Evolutionary conservation across 2,888 invertebrate genomes (phyloP).

Genomic region (Pharmacophagus antenor): DNA sequence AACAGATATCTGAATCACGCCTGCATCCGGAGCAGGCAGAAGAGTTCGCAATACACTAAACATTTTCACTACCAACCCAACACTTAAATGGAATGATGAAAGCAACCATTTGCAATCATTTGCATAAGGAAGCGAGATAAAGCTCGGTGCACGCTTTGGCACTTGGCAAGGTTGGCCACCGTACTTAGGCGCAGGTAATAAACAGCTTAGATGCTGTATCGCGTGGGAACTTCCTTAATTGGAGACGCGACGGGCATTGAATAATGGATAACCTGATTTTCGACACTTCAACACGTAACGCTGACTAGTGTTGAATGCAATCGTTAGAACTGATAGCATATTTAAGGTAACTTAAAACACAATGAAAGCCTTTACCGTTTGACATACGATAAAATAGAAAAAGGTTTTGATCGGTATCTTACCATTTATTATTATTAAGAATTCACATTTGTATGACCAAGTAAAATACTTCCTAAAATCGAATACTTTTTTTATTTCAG

Average conservation of each 20-base stretch:
- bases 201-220: slow-evolving; percentile 36
- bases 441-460: no score
- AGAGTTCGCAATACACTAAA: slow-evolving; percentile 39
- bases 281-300: slow-evolving; percentile 14
- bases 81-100: slow-evolving; percentile 41
- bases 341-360: background rate
- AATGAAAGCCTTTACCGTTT: background rate
- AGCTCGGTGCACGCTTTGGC: slow-evolving; percentile 47
- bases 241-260: slow-evolving; percentile 34
- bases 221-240: slow-evolving; percentile 37
- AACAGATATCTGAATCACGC: slow-evolving; percentile 10
- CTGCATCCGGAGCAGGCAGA: slow-evolving; percentile 32
- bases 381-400: no score
- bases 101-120: slow-evolving; percentile 65
- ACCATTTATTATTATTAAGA: no score
- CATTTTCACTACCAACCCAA: slow-evolving; percentile 30
- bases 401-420: no score
- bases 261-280: slow-evolving; percentile 24
- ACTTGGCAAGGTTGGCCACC: slow-evolving; percentile 47
- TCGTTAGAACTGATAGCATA: background rate
- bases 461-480: no score
- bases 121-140: slow-evolving; percentile 70
- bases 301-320: background rate
- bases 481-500: no score
- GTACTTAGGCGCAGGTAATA: slow-evolving; percentile 37